Base-by-base conservation (phyloP, 2,888 invertebrate genomes). In the Oegoconia quadripuncta region DNA sequence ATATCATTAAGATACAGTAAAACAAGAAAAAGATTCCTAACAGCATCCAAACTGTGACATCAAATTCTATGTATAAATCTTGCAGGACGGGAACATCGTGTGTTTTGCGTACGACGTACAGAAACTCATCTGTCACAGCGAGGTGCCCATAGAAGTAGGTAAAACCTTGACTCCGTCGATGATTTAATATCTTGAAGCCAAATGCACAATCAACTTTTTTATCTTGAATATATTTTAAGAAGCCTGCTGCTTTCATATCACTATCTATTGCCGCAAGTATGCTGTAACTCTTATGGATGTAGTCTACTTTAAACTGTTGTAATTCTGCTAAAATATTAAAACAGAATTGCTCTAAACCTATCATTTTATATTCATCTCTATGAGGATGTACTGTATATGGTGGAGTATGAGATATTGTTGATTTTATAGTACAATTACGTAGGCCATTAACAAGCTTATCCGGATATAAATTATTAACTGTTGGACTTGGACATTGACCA, bases 361-460 rank as follows among this genome's bases (percentile, higher is more conserved):
- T n/a, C n/a, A n/a, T n/a, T n/a, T n/a, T n/a, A n/a, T n/a, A n/a
- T 4, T 12, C 4, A n/a, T 42, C 28, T 20, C 34, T 15, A 1
- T 34, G 26, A 2, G 47, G 64, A 26, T 72, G 41, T 2, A 75
- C 53, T 0, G 44, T 40, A 28, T 55, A 74, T 0, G 79, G 81
- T 9, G 77, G 74, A 51, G 68, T 64, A 31, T 79, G 61, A 1
- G 70, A 35, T 0, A 62, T 40, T 2, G 58, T 52, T 1, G 63
- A 62, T 17, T 45, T 63, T 13, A 79, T 49, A 1, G 63, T 66
- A 41, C 80, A 81, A 20, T 70, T 69, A 25, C 42, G 56, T 2
- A 81, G 47, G 12, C 64, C 68, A 1, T 52, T 69, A 3, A 50
- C 42, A 2, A 60, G 34, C 55, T 72, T 76, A 3, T 58, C 17